Conservation (phyloP, 2,888 invertebrate species). For the Acrobasis repandana region DNA sequence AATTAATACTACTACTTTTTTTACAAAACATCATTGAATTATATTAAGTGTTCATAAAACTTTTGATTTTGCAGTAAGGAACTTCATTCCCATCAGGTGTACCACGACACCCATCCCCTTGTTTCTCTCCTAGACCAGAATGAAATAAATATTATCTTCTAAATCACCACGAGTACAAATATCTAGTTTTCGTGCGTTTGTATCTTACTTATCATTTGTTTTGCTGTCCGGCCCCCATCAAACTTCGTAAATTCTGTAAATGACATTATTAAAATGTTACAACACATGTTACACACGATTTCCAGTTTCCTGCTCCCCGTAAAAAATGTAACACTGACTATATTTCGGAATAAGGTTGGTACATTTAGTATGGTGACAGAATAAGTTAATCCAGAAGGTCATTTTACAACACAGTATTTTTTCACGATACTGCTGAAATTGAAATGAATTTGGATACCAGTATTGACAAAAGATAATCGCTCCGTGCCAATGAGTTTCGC, state of each 20-base stretch:
- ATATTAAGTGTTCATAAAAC: no score
- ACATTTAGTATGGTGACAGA: neutral
- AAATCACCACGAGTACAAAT: neutral
- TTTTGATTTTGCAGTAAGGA: no score
- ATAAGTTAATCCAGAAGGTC: neutral
- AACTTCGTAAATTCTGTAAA: neutral
- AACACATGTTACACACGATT: conserved; percentile 8
- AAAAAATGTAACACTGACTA: conserved; percentile 14
- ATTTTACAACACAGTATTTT: neutral
- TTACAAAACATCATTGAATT: no score
- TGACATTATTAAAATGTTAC: conserved; percentile 14
- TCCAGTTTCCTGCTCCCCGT: conserved; percentile 4
- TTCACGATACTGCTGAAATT: no score
- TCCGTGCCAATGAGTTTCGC: no score
- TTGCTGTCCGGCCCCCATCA: neutral
- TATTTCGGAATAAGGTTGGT: conserved; percentile 5
- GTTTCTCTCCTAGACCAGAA: no score
- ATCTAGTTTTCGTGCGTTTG: neutral
- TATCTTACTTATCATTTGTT: neutral
- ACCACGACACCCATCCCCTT: no score
- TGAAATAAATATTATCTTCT: no score
- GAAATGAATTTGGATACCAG: no score
- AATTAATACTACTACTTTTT: no score
- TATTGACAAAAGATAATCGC: no score
- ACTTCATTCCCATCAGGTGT: no score